Percentiles rank a stretch among this genome's conserved stretches.
These are phyloP conservation scores for Scleropages formosus DNA, from an alignment of 2,797 vertebrate genomes.

Conservation along the genomic window DNA sequence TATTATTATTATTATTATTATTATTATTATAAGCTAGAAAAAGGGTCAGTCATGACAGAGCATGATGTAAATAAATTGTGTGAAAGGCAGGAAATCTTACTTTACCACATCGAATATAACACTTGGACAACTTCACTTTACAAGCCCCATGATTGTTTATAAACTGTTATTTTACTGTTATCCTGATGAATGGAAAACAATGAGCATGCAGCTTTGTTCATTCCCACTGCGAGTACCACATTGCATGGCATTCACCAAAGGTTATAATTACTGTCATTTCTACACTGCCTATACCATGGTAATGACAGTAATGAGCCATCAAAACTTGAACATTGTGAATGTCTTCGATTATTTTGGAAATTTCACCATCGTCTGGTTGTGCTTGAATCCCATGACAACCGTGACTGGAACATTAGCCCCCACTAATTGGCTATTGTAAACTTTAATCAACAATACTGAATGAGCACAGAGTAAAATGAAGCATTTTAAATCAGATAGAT, in stretches of 20 bases:
- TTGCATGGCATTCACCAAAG: not conserved
- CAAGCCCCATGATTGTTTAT: too few species aligned
- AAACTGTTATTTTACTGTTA: too few species aligned
- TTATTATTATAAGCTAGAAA: too few species aligned
- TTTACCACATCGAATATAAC: too few species aligned
- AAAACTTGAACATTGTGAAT: not conserved
- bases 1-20: too few species aligned
- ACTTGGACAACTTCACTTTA: too few species aligned
- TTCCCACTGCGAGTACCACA: too few species aligned
- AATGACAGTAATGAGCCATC: constrained; percentile 17
- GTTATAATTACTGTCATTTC: not conserved
- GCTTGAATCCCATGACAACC: not conserved
- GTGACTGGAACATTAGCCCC: not conserved
- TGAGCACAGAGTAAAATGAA: not conserved
- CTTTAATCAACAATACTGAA: not conserved
- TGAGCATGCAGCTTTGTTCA: too few species aligned
- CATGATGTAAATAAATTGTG: constrained; percentile 11
- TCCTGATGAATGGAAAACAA: too few species aligned
- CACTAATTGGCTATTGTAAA: constrained; percentile 1
- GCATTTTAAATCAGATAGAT: not conserved
- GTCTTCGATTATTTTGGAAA: not conserved
- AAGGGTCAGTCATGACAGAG: constrained; percentile 12
- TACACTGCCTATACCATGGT: not conserved
- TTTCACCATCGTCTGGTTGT: not conserved
- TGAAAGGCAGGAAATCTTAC: too few species aligned